These are phyloP conservation scores for Cassiopea xamachana DNA, from an alignment of 30 jellyfish, hydroid and myxozoan species.

Conservation along the genomic window DNA sequence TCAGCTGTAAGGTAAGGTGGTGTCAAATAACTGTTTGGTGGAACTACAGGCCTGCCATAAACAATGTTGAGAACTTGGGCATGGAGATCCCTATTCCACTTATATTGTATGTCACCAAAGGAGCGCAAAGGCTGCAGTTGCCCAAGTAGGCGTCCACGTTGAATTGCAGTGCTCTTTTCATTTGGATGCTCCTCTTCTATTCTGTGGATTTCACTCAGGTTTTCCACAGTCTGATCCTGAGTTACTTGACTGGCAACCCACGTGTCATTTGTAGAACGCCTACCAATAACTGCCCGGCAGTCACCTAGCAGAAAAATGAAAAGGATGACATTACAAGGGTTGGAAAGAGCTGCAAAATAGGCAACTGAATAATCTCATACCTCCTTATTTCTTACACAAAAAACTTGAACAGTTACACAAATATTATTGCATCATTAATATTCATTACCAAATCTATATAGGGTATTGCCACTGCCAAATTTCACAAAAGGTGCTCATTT, in stretches of 20 bases:
- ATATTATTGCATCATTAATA: too few species aligned
- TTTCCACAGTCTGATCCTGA: constrained; percentile 89
- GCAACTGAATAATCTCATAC: too few species aligned
- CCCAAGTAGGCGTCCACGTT: constrained; percentile 85
- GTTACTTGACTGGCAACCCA: constrained; percentile 83
- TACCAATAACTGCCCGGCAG: constrained; percentile 96
- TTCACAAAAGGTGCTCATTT: too few species aligned
- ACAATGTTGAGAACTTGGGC: constrained; percentile 78
- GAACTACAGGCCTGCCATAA: constrained; percentile 92
- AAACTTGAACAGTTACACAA: too few species aligned
- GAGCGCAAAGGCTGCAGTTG: constrained; percentile 96
- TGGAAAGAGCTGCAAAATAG: too few species aligned
- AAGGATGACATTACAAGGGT: not conserved
- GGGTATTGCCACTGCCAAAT: too few species aligned
- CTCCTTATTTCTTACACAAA: too few species aligned
- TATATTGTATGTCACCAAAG: constrained; percentile 94
- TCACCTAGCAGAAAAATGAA: constrained; percentile 68
- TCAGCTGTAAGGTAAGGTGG: constrained; percentile 97
- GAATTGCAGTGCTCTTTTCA: constrained; percentile 74
- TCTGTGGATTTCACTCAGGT: constrained; percentile 75
- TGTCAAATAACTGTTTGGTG: constrained; percentile 64
- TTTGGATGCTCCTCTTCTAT: constrained; percentile 83
- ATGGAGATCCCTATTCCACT: constrained; percentile 91
- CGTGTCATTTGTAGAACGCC: constrained; percentile 46
- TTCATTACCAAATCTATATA: too few species aligned